Evolutionary conservation across 2,888 invertebrate genomes (phyloP).

Genomic region (Craniophora ligustri): DNA sequence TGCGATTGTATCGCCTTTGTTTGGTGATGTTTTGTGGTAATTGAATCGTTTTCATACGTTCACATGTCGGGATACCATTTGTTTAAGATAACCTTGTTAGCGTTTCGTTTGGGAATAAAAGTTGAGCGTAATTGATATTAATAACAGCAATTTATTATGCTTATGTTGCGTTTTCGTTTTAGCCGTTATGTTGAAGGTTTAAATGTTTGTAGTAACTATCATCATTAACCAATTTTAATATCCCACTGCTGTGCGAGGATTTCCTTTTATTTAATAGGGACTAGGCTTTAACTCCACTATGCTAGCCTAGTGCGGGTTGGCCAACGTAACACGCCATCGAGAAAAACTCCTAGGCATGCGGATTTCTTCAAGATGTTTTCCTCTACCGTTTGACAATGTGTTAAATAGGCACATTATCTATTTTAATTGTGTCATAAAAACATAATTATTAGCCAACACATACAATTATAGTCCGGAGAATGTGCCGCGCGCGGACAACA

Average conservation of each 20-base stretch:
- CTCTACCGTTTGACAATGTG: no score
- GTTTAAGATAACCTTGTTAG: conserved; percentile 46
- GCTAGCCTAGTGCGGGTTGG: no score
- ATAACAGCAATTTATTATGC: conserved; percentile 7
- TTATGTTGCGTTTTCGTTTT: background rate
- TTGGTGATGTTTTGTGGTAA: conserved; percentile 56
- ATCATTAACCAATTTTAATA: no score
- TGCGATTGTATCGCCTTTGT: conserved; percentile 66
- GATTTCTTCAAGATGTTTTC: no score
- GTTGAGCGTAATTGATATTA: conserved; percentile 29
- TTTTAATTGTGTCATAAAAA: background rate
- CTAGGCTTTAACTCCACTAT: no score
- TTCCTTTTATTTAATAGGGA: no score
- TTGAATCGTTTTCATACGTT: conserved; percentile 64
- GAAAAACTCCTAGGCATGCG: no score
- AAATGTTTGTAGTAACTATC: no score
- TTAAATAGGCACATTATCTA: no score
- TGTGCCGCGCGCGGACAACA: conserved; percentile 17
- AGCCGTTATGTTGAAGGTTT: no score
- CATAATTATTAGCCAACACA: background rate
- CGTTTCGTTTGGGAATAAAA: conserved; percentile 24
- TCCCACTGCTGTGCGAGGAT: no score
- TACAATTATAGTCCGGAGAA: conserved; percentile 14
- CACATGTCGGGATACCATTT: conserved; percentile 48
- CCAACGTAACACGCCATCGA: no score